Conservation (phyloP, 2,797 vertebrate species). For the Apogon talboti region DNA sequence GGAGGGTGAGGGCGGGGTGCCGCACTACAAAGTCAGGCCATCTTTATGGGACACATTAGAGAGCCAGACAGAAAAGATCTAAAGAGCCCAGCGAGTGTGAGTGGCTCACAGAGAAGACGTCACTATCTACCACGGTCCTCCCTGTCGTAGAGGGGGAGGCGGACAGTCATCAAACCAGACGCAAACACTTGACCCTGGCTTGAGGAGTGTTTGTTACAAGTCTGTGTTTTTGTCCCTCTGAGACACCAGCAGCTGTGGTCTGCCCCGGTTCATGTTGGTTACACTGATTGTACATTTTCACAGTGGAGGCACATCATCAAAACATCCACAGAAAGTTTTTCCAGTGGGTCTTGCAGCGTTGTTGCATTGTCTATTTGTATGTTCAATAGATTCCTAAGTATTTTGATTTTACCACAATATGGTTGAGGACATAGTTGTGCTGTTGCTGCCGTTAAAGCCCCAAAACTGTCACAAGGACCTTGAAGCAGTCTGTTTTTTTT, state of each 20-base stretch:
- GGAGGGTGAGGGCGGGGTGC: conserved; percentile 1
- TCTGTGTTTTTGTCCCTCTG: conserved; percentile 8
- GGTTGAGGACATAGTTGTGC: conserved; percentile 5
- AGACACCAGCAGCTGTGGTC: conserved; percentile 14
- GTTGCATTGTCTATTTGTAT: conserved; percentile 3
- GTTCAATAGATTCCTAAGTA: conserved; percentile 18
- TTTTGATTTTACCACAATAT: conserved; percentile 13
- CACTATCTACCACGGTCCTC: conserved; percentile 35
- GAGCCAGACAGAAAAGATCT: conserved; percentile 55
- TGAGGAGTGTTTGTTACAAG: conserved; percentile 6
- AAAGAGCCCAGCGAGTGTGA: conserved; percentile 54
- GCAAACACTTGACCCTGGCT: not conserved
- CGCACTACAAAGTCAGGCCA: conserved; percentile 57
- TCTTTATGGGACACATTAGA: conserved; percentile 60
- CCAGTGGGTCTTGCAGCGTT: not conserved
- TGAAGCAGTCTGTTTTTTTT: conserved; percentile 10
- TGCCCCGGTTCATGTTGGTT: conserved; percentile 11
- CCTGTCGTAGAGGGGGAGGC: conserved; percentile 14
- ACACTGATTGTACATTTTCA: conserved; percentile 12
- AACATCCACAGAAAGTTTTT: conserved; percentile 24
- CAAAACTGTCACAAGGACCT: conserved; percentile 6
- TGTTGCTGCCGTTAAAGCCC: conserved; percentile 8
- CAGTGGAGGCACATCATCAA: conserved; percentile 22
- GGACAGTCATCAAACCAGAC: too few relatives aligned
- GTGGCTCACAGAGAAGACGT: conserved; percentile 38